phyloP scores from a whole-genome alignment of 2,888 invertebrate species.

The Stenotaenia linearis region DNA sequence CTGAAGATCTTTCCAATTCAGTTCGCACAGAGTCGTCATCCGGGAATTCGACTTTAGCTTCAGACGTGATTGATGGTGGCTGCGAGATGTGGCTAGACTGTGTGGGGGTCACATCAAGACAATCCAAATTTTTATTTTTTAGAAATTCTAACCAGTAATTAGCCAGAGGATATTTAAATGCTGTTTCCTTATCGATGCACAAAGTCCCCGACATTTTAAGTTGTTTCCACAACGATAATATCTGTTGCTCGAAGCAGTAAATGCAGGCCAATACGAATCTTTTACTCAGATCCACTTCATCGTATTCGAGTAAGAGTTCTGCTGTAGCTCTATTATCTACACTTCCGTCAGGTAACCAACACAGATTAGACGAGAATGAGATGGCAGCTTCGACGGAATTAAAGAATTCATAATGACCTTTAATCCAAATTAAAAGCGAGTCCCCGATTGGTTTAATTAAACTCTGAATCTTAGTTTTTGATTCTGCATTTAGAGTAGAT shows the following conservation, averaged over 20 bases:
- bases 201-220: neutral
- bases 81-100: neutral
- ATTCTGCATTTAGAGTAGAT: neutral
- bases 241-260: constrained; percentile 68
- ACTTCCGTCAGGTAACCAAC: neutral
- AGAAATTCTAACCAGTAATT: constrained; percentile 16
- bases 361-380: neutral
- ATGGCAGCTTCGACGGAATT: neutral
- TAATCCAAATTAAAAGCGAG: neutral
- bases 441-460: neutral
- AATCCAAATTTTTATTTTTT: neutral
- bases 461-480: neutral
- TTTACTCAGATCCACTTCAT: neutral
- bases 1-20: neutral
- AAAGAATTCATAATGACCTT: neutral
- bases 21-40: neutral
- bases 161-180: neutral
- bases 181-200: neutral
- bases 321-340: neutral
- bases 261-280: constrained; percentile 75
- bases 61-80: neutral
- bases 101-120: neutral
- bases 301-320: neutral
- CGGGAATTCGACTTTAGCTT: neutral
- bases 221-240: neutral